Conservation (phyloP, 2,797 vertebrate species). For the Tangara arthus region DNA sequence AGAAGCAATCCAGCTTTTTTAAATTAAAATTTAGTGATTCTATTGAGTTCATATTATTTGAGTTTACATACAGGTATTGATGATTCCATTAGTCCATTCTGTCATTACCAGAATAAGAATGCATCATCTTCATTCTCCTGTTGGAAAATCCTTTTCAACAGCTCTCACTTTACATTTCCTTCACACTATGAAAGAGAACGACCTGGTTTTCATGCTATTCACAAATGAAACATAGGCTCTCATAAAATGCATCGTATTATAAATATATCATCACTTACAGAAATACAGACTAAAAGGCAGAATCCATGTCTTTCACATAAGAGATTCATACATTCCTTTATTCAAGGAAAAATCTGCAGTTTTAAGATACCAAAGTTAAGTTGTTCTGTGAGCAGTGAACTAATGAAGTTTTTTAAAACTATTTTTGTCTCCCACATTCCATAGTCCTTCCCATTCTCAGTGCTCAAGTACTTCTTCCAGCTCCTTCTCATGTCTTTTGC, state of each 20-base stretch:
- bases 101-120: not conserved
- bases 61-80: not conserved
- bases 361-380: not conserved
- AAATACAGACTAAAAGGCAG: not conserved
- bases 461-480: conserved; percentile 3
- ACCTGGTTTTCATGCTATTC: not conserved
- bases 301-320: not conserved
- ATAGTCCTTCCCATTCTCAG: not conserved
- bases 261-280: not conserved
- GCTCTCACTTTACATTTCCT: not conserved
- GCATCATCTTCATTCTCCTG: not conserved
- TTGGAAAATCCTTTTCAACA: not conserved
- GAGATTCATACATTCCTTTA: not conserved
- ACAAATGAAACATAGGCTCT: not conserved
- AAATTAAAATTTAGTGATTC: not conserved
- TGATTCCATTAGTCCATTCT: not conserved
- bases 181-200: not conserved
- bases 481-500: conserved; percentile 40
- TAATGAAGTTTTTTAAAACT: not conserved
- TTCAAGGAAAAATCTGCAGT: not conserved
- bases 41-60: not conserved
- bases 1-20: not conserved
- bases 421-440: not conserved
- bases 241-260: not conserved
- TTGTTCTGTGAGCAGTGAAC: not conserved